Evolutionary conservation across 2,113 vertebrate species (phyloP), one percentile per base, ranked within the genome.

Genomic region (Nanorana parkeri): DNA sequence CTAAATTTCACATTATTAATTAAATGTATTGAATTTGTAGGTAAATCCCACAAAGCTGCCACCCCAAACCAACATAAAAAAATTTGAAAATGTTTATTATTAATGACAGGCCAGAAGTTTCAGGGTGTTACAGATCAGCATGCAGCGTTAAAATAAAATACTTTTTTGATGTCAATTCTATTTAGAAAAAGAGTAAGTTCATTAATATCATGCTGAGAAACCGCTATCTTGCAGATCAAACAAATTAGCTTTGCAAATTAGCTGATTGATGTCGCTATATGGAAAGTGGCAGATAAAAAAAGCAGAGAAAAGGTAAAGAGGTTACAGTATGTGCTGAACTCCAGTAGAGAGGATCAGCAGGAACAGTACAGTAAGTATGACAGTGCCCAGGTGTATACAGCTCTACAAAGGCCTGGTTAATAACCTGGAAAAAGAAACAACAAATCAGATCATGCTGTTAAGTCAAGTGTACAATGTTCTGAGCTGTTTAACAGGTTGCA

Each of bases 221-320:
- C 55, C 26, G 54, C 65, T 56, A 32, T 56, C 52, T 68, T 78
- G 54, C 56, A 78, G 75, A 78, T 56, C 51, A 78, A 68, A 78
- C 65, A 68, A 78, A 78, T 78, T 66, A 78, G 52, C 64, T 78
- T 56, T 58, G 77, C 52, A 78, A 78, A 56, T 67, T 78, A 65
- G 28, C 23, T 77, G 75, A 76, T 76, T 61, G 56, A 77, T 77
- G 75, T 65, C 2, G n/a, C 17, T 51, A 52, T 77, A 77, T 65
- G 17, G 56, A 36, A 61, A 60, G 29, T 15, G 24, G 16, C 52
- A 65, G 63, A 78, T 52, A 54, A 52, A 64, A 36, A 47, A 64
- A 51, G 13, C 26, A 23, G 8, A 24, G 16, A 47, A 64, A 75
- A 23, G 17, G 20, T 24, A 64, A 47, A 13, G 36, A 10, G 19